These are phyloP conservation scores for Drosophila micromelanica DNA, from an alignment of 1,140 invertebrate genomes.

Conservation along the genomic window DNA sequence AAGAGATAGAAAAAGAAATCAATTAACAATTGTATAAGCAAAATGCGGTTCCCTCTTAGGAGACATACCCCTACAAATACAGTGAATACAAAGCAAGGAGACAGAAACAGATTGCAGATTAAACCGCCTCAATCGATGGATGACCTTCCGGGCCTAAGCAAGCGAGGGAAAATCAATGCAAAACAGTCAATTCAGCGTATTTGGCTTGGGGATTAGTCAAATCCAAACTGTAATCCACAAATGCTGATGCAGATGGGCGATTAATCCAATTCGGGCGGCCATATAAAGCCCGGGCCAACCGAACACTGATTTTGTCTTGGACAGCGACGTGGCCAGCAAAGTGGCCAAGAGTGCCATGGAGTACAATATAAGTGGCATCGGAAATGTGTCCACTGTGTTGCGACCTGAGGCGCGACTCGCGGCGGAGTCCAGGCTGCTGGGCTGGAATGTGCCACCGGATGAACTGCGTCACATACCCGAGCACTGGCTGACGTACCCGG, in stretches of 20 bases:
- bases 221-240: conserved; percentile 57
- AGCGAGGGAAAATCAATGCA: conserved; percentile 52
- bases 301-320: conserved; percentile 67
- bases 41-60: too few species aligned
- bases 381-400: conserved; percentile 68
- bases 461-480: conserved; percentile 91
- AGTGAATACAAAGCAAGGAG: not conserved
- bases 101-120: conserved; percentile 13
- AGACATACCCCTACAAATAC: not conserved
- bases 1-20: not conserved
- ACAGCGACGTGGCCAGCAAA: conserved; percentile 44
- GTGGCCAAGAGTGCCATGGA: conserved; percentile 48
- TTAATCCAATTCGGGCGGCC: conserved; percentile 62
- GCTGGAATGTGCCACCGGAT: conserved; percentile 91
- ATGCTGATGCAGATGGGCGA: conserved; percentile 32
- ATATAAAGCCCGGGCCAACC: conserved; percentile 40
- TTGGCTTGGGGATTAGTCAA: conserved; percentile 57
- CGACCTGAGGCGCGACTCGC: conserved; percentile 67
- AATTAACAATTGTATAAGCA: not conserved
- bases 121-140: conserved; percentile 7
- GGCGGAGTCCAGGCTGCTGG: conserved; percentile 86
- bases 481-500: conserved; percentile 92
- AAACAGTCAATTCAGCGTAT: conserved; percentile 47
- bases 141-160: conserved; percentile 4
- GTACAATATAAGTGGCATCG: conserved; percentile 48